Base-by-base conservation (phyloP, 2,888 invertebrate species). In the Drosophila merina region DNA sequence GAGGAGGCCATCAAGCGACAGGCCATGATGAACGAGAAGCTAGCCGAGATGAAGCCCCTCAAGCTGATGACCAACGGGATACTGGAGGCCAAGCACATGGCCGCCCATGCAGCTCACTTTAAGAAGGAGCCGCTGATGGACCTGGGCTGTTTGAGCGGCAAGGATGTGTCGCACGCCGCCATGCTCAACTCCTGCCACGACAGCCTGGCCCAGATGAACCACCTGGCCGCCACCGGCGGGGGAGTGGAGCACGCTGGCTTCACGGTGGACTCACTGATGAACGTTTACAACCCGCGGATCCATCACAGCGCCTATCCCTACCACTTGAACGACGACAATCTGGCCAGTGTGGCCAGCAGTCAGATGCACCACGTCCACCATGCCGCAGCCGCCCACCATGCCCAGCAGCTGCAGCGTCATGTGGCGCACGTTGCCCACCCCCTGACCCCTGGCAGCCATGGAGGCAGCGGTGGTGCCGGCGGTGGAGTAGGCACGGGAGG, bases 1-100 rank as follows among this genome's bases (percentile, higher is more conserved):
- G 97, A 97, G 85, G 97, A 97, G 89, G 96, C 96, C 0, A 83
- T 97, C 72, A 97, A 97, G 90, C 93, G 97, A 7, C 96, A 96
- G 89, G 95, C 95, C 72, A 91, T 94, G 82, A 91, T 92, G 85
- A 93, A 94, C 62, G 93, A 94, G 74, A 93, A 94, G 72, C 92
- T 93, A 76, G 92, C 93, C 36, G 94, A 94, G 78, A 93, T 95
- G 52, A 95, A 95, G 77, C 94, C 94, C 20, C 91, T 94, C 0
- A 92, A 92, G 74, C 77, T 92, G 51, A 92, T 92, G 92, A 85
- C 91, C n/a, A 91, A 91, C 52, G 90, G 90, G 20, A 87, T 90
- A 4, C 77, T 91, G 50, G 88, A 91, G 9, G 90, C 89, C 72
- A 91, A 91, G 55, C 91, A 91, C 30, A 88, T 88, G 89, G 81